Percentiles rank a stretch among this genome's conserved stretches.
Evolutionary conservation across 2,888 invertebrate genomes (phyloP).

Genomic region (Gisinianus flammeolus): DNA sequence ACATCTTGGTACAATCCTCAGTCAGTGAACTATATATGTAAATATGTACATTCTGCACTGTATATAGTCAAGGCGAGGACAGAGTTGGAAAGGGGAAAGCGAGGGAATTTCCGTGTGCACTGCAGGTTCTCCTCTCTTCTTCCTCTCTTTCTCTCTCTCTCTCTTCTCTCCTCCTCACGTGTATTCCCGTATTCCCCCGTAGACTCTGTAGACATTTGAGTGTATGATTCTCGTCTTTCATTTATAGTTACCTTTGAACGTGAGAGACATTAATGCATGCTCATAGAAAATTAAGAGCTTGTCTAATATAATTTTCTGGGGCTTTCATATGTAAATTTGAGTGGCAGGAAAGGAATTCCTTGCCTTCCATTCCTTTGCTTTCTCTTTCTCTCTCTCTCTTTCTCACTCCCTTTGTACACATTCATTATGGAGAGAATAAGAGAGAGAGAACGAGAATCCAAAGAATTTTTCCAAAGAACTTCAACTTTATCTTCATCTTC

Average conservation of each 20-base stretch:
- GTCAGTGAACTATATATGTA: too few species aligned
- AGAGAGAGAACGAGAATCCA: neutral
- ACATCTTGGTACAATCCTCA: too few species aligned
- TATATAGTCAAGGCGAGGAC: too few species aligned
- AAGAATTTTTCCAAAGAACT: too few species aligned
- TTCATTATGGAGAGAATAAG: neutral
- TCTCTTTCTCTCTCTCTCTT: neutral
- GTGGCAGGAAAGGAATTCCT: conserved; percentile 6
- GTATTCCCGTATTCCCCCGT: too few species aligned
- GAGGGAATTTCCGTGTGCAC: too few species aligned
- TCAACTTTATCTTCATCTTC: too few species aligned
- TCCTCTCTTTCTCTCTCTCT: too few species aligned
- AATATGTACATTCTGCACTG: too few species aligned
- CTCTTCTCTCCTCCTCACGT: too few species aligned
- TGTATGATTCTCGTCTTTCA: neutral
- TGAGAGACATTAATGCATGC: neutral
- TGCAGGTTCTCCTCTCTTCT: too few species aligned
- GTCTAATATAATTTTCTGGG: conserved; percentile 8
- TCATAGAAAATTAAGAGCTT: conserved; percentile 18
- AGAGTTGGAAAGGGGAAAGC: too few species aligned
- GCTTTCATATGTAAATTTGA: neutral
- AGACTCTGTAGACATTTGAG: neutral
- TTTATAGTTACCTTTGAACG: conserved; percentile 10
- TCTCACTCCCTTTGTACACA: neutral
- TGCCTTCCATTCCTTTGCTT: neutral